phyloP scores from a whole-genome alignment of 2,888 invertebrate species.

The Ptilodon capucinus region DNA sequence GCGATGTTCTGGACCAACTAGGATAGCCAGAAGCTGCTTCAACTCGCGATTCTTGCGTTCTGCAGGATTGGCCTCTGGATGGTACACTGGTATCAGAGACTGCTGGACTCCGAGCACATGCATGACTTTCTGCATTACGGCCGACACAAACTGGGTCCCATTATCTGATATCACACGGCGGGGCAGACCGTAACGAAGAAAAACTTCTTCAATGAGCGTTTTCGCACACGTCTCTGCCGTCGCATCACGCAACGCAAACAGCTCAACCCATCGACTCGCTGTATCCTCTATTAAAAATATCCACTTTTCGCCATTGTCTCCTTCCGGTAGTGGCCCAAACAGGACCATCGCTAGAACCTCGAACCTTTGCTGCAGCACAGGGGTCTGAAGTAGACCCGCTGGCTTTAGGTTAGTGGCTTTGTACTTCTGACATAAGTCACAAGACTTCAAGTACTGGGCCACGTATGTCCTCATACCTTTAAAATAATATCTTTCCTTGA shows the following conservation, averaged over 20 bases:
- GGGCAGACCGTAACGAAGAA: conserved; percentile 17
- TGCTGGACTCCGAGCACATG: conserved; percentile 3
- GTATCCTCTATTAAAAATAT: conserved; percentile 7
- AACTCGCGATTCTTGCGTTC: conserved; percentile 15
- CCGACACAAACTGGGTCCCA: conserved; percentile 22
- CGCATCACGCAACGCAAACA: not conserved
- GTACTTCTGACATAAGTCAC: conserved; percentile 14
- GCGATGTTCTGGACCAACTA: not conserved
- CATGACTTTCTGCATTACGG: conserved; percentile 19
- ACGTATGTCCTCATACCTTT: not conserved
- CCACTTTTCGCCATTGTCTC: conserved; percentile 1
- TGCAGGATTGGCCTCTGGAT: not conserved
- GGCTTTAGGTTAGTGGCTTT: conserved; percentile 23
- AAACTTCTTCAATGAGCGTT: not conserved
- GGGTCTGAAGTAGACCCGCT: conserved; percentile 19
- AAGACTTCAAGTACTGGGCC: not conserved
- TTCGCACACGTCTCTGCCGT: conserved; percentile 1
- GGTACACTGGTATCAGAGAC: not conserved
- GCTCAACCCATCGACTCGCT: not conserved
- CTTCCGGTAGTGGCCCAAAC: no score
- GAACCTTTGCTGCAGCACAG: conserved; percentile 12
- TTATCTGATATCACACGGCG: conserved; percentile 20
- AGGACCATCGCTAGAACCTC: conserved; percentile 25
- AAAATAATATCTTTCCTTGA: not conserved
- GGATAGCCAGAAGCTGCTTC: not conserved